These are phyloP conservation scores for Chelidonichthys spinosus DNA, from an alignment of 2,797 vertebrate species.

Conservation along the genomic window DNA sequence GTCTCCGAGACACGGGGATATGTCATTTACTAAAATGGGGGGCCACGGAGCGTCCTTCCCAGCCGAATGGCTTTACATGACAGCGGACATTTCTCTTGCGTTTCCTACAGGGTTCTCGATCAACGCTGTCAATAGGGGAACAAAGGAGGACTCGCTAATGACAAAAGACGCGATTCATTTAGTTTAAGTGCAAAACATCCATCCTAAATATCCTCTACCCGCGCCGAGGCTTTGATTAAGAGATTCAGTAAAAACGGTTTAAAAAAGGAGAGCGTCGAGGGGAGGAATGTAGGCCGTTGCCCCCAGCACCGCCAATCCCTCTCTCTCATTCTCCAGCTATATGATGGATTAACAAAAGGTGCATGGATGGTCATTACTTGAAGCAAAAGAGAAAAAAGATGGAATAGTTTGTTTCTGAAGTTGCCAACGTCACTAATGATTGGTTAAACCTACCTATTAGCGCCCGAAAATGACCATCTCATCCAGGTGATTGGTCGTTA, in stretches of 20 bases:
- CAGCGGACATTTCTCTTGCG: slow-evolving; percentile 60
- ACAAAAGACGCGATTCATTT: slow-evolving; percentile 73
- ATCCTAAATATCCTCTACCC: slow-evolving; percentile 64
- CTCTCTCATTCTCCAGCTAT: slow-evolving; percentile 52
- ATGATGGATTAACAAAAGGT: slow-evolving; percentile 63
- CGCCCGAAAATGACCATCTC: slow-evolving; percentile 27
- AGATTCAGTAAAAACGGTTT: slow-evolving; percentile 69
- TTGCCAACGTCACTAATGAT: slow-evolving; percentile 48
- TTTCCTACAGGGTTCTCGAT: slow-evolving; percentile 65
- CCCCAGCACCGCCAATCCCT: slow-evolving; percentile 40
- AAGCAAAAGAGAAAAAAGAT: slow-evolving; percentile 30
- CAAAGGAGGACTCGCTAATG: slow-evolving; percentile 64
- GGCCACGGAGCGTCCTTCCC: slow-evolving; percentile 55
- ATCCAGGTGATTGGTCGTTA: slow-evolving; percentile 33
- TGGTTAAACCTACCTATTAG: slow-evolving; percentile 42
- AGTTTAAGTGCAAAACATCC: slow-evolving; percentile 77
- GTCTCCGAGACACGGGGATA: slow-evolving; percentile 67
- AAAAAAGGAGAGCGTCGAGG: slow-evolving; percentile 64
- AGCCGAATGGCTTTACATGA: slow-evolving; percentile 67
- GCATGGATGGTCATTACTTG: slow-evolving; percentile 54
- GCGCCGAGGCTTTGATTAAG: slow-evolving; percentile 72
- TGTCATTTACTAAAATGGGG: slow-evolving; percentile 65
- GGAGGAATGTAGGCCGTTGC: slow-evolving; percentile 66
- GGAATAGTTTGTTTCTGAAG: slow-evolving; percentile 47
- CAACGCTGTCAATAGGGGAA: slow-evolving; percentile 60